Conservation (phyloP, 2,797 vertebrate genomes). For the Mastacembelus armatus region DNA sequence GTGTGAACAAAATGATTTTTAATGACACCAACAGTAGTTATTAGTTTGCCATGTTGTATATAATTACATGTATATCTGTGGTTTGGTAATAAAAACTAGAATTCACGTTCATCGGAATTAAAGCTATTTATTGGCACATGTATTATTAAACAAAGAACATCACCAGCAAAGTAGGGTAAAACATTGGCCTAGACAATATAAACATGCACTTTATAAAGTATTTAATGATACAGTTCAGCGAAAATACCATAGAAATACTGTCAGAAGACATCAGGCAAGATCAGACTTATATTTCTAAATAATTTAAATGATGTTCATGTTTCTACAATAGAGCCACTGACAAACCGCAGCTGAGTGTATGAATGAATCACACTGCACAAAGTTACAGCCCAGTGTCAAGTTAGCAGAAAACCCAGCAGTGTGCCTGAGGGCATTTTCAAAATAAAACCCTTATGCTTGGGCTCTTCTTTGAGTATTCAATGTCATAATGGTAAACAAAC, state of each 20-base stretch:
- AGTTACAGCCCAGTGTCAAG: constrained; percentile 20
- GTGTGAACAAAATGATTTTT: too few relatives aligned
- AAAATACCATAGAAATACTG: too few relatives aligned
- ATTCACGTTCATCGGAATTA: background rate
- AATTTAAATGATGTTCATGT: background rate
- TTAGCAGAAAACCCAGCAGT: background rate
- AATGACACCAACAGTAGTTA: background rate
- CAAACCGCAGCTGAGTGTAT: too few relatives aligned
- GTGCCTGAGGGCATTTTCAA: constrained; percentile 23
- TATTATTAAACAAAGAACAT: background rate
- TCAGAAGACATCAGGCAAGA: too few relatives aligned
- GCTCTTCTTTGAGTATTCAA: background rate
- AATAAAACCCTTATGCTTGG: constrained; percentile 2
- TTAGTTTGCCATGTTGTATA: background rate
- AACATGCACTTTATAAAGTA: background rate
- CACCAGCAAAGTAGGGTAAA: background rate
- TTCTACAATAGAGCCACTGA: background rate
- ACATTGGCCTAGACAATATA: background rate
- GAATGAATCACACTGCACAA: background rate
- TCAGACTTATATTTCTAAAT: too few relatives aligned
- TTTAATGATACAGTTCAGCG: background rate
- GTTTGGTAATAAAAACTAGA: background rate
- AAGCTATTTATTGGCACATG: background rate
- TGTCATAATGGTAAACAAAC: background rate
- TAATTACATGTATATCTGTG: background rate